These are phyloP conservation scores for Pangasius mekongensis DNA, from an alignment of 2,797 vertebrate species.

Conservation along the genomic window DNA sequence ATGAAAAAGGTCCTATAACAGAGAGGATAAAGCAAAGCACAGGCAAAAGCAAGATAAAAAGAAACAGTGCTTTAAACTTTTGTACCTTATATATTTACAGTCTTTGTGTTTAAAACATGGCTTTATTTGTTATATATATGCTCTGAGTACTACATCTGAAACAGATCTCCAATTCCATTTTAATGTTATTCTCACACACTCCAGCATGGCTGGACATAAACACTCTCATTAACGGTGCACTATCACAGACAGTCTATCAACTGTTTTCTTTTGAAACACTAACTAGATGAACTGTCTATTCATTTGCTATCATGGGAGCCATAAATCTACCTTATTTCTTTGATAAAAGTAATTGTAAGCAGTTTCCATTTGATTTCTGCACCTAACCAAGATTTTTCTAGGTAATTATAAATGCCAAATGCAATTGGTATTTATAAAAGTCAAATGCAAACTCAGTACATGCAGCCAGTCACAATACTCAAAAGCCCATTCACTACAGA, in stretches of 20 bases:
- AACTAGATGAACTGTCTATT: background rate
- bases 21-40: constrained; percentile 30
- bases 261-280: background rate
- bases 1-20: constrained; percentile 66
- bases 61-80: constrained; percentile 4
- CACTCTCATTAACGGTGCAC: background rate
- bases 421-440: background rate
- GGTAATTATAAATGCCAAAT: background rate
- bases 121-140: background rate
- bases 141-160: background rate
- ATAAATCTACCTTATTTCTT: background rate
- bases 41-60: constrained; percentile 20
- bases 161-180: background rate
- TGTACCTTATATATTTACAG: background rate
- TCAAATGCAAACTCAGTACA: background rate
- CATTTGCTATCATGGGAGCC: background rate
- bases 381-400: background rate
- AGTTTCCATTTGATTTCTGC: background rate
- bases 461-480: background rate
- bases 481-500: background rate
- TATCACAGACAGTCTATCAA: background rate
- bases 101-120: background rate
- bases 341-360: background rate
- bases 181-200: background rate
- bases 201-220: background rate